phyloP scores from a whole-genome alignment of 1,140 invertebrate species.

The Maniola jurtina region DNA sequence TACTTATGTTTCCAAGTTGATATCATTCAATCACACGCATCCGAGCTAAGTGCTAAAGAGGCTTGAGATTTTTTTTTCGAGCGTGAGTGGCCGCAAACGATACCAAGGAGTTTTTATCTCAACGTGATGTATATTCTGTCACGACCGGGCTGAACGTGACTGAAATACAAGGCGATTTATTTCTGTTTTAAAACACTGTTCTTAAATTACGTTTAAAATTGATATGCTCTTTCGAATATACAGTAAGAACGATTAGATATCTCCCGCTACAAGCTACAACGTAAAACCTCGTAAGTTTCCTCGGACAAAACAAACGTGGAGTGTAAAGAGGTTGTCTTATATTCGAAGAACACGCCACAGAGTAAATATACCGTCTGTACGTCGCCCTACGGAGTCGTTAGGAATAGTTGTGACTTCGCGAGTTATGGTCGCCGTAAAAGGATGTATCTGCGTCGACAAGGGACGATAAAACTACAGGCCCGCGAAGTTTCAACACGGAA shows the following conservation, averaged over 20 bases:
- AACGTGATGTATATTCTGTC: slow-evolving; percentile 64
- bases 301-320: slow-evolving; percentile 19
- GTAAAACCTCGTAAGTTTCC: slow-evolving; percentile 12
- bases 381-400: slow-evolving; percentile 32
- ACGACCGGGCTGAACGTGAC: slow-evolving; percentile 69
- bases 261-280: slow-evolving; percentile 3
- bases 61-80: slow-evolving; percentile 41
- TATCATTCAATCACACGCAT: slow-evolving; percentile 54
- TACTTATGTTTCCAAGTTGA: slow-evolving; percentile 13
- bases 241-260: slow-evolving; percentile 14
- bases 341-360: slow-evolving; percentile 30
- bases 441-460: slow-evolving; percentile 52
- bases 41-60: slow-evolving; percentile 60
- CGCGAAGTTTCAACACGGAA: slow-evolving; percentile 50
- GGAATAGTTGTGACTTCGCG: slow-evolving; percentile 44
- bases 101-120: slow-evolving; percentile 68
- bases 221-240: slow-evolving; percentile 15
- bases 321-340: slow-evolving; percentile 32
- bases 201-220: slow-evolving; percentile 28
- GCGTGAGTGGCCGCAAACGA: slow-evolving; percentile 54
- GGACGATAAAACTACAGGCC: slow-evolving; percentile 51
- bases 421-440: slow-evolving; percentile 52
- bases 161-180: slow-evolving; percentile 62
- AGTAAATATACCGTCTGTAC: slow-evolving; percentile 35
- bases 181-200: slow-evolving; percentile 43